phyloP scores from a whole-genome alignment of 2,888 invertebrate genomes.

The Lydus trimaculatus region DNA sequence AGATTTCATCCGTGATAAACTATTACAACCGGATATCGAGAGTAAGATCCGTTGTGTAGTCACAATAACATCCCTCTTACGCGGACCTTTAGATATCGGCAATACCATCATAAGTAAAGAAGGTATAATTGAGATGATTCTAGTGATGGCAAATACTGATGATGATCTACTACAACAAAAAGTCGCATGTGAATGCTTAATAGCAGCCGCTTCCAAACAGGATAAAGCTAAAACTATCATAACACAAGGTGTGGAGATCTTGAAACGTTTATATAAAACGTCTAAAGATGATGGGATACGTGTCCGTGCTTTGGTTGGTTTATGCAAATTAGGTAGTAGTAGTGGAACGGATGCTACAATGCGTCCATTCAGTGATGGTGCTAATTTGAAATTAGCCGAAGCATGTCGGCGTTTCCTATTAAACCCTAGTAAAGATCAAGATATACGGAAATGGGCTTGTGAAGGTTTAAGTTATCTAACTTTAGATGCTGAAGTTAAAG shows the following conservation, averaged over 20 bases:
- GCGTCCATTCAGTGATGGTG: constrained; percentile 94
- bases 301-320: constrained; percentile 88
- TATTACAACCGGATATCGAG: constrained; percentile 86
- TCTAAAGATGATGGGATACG: constrained; percentile 86
- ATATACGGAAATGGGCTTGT: constrained; percentile 94
- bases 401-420: constrained; percentile 92
- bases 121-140: constrained; percentile 89
- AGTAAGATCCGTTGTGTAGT: constrained; percentile 84
- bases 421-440: constrained; percentile 73
- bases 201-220: constrained; percentile 96
- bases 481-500: constrained; percentile 98
- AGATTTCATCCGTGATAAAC: constrained; percentile 84
- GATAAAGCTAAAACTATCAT: constrained; percentile 94
- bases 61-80: constrained; percentile 85
- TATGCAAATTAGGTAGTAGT: constrained; percentile 93
- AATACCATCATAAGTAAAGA: constrained; percentile 78
- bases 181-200: constrained; percentile 94
- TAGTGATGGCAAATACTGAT: constrained; percentile 96
- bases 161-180: constrained; percentile 89
- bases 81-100: constrained; percentile 94
- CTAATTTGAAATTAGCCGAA: constrained; percentile 89
- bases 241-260: constrained; percentile 82
- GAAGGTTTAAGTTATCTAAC: constrained; percentile 97
- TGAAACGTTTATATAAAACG: constrained; percentile 87
- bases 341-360: constrained; percentile 96